Conservation (phyloP, 2,888 invertebrate genomes). For the Drosophila picticornis region DNA sequence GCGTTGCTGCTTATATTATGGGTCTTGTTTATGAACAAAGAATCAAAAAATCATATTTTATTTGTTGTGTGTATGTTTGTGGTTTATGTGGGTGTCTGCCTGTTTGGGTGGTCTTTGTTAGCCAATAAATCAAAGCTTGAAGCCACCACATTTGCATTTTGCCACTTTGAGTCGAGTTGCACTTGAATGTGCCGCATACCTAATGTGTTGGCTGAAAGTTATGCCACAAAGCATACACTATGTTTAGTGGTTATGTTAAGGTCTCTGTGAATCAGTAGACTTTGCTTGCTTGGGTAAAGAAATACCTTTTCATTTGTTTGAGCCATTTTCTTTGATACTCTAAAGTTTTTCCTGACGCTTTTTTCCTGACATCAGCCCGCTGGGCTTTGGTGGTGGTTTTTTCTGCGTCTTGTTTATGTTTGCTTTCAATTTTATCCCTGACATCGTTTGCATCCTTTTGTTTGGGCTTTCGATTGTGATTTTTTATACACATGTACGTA, state of each 20-base stretch:
- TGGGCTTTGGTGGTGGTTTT: constrained; percentile 39
- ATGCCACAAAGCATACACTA: not conserved
- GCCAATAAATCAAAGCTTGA: constrained; percentile 19
- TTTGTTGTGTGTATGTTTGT: not conserved
- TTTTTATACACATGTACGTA: constrained; percentile 10
- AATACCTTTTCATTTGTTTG: not conserved
- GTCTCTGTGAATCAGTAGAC: not conserved
- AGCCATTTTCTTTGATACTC: constrained; percentile 1
- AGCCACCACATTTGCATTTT: constrained; percentile 41
- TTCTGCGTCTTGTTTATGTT: constrained; percentile 51
- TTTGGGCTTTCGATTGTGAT: constrained; percentile 56
- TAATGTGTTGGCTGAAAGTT: constrained; percentile 37
- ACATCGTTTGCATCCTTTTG: constrained; percentile 60
- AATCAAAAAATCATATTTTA: not conserved
- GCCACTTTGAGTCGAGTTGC: constrained; percentile 24
- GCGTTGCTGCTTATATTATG: too few relatives aligned
- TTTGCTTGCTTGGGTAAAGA: constrained; percentile 17
- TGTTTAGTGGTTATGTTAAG: constrained; percentile 1
- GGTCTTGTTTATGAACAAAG: not conserved
- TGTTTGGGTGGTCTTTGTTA: constrained; percentile 41
- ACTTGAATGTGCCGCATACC: constrained; percentile 38
- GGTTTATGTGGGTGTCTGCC: constrained; percentile 2
- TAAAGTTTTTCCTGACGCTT: constrained; percentile 18
- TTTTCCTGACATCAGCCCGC: constrained; percentile 1
- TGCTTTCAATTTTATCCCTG: constrained; percentile 74